These are phyloP conservation scores for Camelus bactrianus DNA, from an alignment of 2,113 vertebrate genomes.

Conservation along the genomic window DNA sequence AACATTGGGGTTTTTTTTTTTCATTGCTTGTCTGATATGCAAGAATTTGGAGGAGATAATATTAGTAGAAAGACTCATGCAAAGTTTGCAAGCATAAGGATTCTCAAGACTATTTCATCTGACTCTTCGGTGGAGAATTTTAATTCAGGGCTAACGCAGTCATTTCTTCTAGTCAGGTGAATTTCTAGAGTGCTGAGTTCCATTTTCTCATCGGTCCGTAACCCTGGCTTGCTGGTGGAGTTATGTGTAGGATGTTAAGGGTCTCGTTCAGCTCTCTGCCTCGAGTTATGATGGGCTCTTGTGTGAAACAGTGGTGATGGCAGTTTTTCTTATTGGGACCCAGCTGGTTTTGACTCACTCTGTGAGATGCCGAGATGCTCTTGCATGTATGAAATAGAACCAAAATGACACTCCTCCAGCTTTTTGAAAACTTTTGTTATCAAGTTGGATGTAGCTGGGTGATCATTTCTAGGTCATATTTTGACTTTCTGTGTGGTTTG, in stretches of 20 bases:
- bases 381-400: background rate
- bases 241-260: background rate
- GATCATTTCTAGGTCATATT: background rate
- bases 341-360: conserved; percentile 8
- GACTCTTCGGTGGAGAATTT: background rate
- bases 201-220: background rate
- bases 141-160: background rate
- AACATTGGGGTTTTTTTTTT: background rate
- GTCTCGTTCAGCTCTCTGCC: background rate
- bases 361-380: background rate
- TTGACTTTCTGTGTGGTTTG: background rate
- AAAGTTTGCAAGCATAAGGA: background rate
- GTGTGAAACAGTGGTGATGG: too few species aligned
- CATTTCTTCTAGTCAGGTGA: background rate
- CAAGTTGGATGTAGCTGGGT: background rate
- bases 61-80: background rate
- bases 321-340: background rate
- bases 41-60: background rate
- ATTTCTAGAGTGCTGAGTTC: background rate
- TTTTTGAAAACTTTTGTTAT: background rate
- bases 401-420: background rate
- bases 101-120: background rate
- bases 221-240: background rate
- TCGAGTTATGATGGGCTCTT: background rate
- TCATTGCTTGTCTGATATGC: background rate